These are phyloP conservation scores for Paracanthobrama guichenoti DNA, from an alignment of 2,113 vertebrate genomes.

Conservation along the genomic window DNA sequence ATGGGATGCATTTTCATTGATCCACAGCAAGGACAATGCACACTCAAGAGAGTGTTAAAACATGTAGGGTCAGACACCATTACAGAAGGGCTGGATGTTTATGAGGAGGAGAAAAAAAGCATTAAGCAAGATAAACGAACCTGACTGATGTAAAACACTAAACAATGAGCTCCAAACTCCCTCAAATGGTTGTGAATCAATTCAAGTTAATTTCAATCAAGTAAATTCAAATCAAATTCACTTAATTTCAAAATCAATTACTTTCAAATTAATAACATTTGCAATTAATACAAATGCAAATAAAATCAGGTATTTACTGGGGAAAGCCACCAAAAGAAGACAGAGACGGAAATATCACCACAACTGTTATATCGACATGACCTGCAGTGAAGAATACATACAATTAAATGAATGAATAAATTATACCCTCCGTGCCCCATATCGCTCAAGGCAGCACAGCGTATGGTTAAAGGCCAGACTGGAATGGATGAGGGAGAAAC, in stretches of 20 bases:
- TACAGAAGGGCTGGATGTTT: slow-evolving; percentile 3
- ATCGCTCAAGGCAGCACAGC: slow-evolving; percentile 43
- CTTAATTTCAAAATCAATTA: background rate
- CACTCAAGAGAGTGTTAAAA: background rate
- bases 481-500: slow-evolving; percentile 32
- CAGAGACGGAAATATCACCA: background rate
- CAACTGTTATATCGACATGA: slow-evolving; percentile 41
- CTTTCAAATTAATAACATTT: background rate
- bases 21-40: slow-evolving; percentile 28
- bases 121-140: background rate
- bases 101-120: background rate
- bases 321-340: background rate
- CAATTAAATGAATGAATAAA: slow-evolving; percentile 55
- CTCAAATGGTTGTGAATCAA: background rate
- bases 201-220: too few species aligned
- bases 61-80: slow-evolving; percentile 10
- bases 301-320: background rate
- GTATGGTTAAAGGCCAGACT: slow-evolving; percentile 51
- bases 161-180: background rate
- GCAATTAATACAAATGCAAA: background rate
- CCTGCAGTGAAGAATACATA: slow-evolving; percentile 22
- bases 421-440: slow-evolving; percentile 28
- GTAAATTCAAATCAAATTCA: too few species aligned
- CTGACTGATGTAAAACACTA: background rate
- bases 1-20: slow-evolving; percentile 21